A percentile compares a stretch with the other conserved stretches of the same genome.
Conservation (phyloP, 2,797 vertebrate genomes). For the Lepilemur septentrionalis region DNA sequence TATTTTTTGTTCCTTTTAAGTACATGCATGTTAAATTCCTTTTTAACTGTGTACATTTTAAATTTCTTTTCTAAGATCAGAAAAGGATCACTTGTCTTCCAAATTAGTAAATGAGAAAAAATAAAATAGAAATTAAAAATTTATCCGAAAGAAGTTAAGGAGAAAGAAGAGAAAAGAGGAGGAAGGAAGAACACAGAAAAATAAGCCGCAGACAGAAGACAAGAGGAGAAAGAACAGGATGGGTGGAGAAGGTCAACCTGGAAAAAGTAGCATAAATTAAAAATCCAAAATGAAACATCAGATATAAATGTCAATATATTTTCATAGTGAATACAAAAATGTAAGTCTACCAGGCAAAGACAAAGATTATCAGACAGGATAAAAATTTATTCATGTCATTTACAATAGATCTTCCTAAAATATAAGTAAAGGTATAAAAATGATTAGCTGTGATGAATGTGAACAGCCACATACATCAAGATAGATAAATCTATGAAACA, state of each 20-base stretch:
- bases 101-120: slow-evolving; percentile 8
- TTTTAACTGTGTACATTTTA: not conserved
- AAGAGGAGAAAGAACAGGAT: not conserved
- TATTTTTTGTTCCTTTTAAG: not conserved
- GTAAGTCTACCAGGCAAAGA: not conserved
- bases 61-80: not conserved
- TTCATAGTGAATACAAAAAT: not conserved
- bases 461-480: not conserved
- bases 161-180: not conserved
- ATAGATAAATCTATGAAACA: not conserved
- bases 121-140: slow-evolving; percentile 23
- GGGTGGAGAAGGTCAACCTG: not conserved
- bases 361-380: not conserved
- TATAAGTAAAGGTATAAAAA: not conserved
- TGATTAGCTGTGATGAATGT: not conserved
- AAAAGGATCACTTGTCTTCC: not conserved
- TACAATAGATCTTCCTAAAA: not conserved
- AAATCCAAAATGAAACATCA: not conserved
- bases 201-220: not conserved
- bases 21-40: not conserved
- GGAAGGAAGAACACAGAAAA: not conserved
- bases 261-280: not conserved
- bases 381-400: not conserved
- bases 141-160: not conserved
- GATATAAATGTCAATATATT: not conserved